Evolutionary conservation across 2,888 invertebrate species (phyloP), one percentile per base, ranked within the genome.

Genomic region (Timema podura): DNA sequence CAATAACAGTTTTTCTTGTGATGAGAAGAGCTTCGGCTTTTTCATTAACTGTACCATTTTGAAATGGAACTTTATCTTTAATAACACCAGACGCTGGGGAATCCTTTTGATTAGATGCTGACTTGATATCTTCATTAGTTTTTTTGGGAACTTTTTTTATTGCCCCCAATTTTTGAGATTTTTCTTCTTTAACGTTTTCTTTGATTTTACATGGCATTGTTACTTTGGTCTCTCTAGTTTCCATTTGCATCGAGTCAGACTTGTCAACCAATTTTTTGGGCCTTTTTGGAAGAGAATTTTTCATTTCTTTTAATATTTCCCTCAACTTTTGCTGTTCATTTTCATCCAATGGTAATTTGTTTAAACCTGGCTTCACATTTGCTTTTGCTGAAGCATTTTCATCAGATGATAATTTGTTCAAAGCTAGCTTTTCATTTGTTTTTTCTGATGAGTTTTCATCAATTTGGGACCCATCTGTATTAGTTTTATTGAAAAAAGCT

Each of bases 221-320:
- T 49, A 44, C 30, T 30, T 30, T 30, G 30, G 30, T 30, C 30
- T 30, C 30, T 30, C 2, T 30, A 30, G 30, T 30, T 30, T 30
- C 30, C 30, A 30, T 3, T 1, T 30, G 1, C 30, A 30, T 30
- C 3, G 30, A 11, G 15, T 9, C 16, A 10, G 54, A 7, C 16
- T 48, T 47, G 57, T 68, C 68, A 45, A 51, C 30, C 30, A 30
- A 30, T 30, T 64, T 68, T 57, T 70, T 70, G n/a, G 70, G 69
- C 75, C 86, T 84, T 77, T 87, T 88, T 0, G 90, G 89, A 72
- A 91, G 80, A 11, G 90, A 90, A 79, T 91, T 87, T 80, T 90
- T 91, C 88, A 91, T 90, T 82, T 91, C 90, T 77, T 90, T 90
- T 73, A 91, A 79, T 86, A 90, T 89, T 80, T 89, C 88, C 78